Base-by-base conservation (phyloP, 2,888 invertebrate species). In the Chalcis sispes region DNA sequence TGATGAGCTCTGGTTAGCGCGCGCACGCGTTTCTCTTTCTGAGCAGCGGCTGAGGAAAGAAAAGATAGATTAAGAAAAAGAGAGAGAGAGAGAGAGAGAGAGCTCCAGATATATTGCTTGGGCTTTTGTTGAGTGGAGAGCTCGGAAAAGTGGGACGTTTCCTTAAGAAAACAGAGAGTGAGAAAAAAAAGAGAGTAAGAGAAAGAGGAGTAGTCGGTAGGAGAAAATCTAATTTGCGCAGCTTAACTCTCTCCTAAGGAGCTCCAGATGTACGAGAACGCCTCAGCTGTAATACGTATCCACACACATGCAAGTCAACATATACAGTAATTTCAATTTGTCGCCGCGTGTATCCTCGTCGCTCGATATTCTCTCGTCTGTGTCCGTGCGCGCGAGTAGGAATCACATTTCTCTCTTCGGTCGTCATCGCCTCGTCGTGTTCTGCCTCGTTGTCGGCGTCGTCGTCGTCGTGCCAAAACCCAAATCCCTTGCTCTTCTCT, bases 171-270 rank as follows among this genome's bases (percentile, higher is more conserved):
- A n/a, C n/a, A n/a, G n/a, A n/a, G n/a, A n/a, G n/a, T n/a, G n/a
- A n/a, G n/a, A n/a, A n/a, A n/a, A n/a, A n/a, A n/a, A n/a, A n/a
- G n/a, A n/a, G n/a, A n/a, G n/a, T n/a, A 13, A 32, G 29, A n/a
- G 23, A 15, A 36, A 36, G 48, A 64, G 50, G 20, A 32, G 10
- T 18, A 32, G 64, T 50, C 79, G 82, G 83, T 83, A 86, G 83
- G 83, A 82, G 85, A 85, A 87, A 86, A 87, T 87, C 84, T 87
- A 87, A 88, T 89, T 87, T 87, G 81, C 85, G 81, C 85, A 82
- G 84, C 85, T 85, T 82, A 84, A 85, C 83, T 62, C 61, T 48
- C 62, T 83, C 69, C 79, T 84, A 84, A 87, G 84, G 82, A 85
- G 84, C 81, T 83, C 81, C 82, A 81, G 82, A 84, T 83, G 82